Conservation (phyloP, 2,113 vertebrate species). For the Colistium nudipinnis region DNA sequence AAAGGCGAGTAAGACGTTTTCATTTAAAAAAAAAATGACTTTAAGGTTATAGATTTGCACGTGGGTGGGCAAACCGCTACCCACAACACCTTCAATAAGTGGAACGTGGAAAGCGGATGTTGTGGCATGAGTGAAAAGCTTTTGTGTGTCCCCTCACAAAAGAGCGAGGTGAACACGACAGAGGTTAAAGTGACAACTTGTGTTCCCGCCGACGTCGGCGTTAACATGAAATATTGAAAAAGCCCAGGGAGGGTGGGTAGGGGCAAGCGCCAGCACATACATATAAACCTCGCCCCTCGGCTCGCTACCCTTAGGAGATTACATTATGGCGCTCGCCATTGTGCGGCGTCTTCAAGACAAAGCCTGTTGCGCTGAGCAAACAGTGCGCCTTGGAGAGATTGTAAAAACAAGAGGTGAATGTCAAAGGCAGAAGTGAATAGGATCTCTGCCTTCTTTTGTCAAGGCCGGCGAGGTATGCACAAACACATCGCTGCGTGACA, state of each 20-base stretch:
- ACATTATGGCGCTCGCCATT: conserved; percentile 71
- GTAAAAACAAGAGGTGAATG: conserved; percentile 80
- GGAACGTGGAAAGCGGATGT: conserved; percentile 53
- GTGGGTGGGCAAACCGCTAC: conserved; percentile 56
- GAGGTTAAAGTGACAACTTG: conserved; percentile 62
- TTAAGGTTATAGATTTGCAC: conserved; percentile 7
- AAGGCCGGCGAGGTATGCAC: conserved; percentile 71
- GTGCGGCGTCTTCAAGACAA: conserved; percentile 72
- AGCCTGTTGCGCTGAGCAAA: conserved; percentile 74
- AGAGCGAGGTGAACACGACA: conserved; percentile 55
- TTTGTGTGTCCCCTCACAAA: conserved; percentile 66
- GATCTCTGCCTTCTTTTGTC: conserved; percentile 72
- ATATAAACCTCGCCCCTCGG: conserved; percentile 61
- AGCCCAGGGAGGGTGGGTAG: conserved; percentile 46
- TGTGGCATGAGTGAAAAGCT: conserved; percentile 66
- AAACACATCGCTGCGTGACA: conserved; percentile 76
- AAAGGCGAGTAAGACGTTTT: background rate
- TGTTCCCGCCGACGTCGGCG: conserved; percentile 55
- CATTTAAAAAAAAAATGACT: background rate
- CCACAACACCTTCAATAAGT: conserved; percentile 40
- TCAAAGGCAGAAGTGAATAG: conserved; percentile 72
- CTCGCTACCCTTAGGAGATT: conserved; percentile 68
- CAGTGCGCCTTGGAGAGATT: conserved; percentile 69
- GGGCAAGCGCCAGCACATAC: conserved; percentile 76
- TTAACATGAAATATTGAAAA: conserved; percentile 64